These are phyloP conservation scores for Trogon melanurus DNA, from an alignment of 2,113 vertebrate species.

Conservation along the genomic window DNA sequence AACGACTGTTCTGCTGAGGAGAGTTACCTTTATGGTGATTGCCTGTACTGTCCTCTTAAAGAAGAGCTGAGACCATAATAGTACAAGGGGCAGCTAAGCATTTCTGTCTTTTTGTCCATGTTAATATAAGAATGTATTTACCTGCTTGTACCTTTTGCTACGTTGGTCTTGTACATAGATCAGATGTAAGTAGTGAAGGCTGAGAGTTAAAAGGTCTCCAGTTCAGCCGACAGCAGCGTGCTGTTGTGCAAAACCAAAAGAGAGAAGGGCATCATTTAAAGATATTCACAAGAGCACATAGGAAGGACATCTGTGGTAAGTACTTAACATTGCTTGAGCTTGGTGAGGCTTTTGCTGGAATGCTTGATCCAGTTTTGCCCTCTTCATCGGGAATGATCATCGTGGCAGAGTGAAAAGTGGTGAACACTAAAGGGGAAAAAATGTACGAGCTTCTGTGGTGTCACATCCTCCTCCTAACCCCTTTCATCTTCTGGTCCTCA, in stretches of 20 bases:
- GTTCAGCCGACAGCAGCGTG: background rate
- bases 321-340: background rate
- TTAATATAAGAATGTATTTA: background rate
- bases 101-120: background rate
- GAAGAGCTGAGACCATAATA: background rate
- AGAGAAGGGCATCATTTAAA: background rate
- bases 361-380: background rate
- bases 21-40: background rate
- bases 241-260: background rate
- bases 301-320: background rate
- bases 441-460: background rate
- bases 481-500: background rate
- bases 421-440: background rate
- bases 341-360: background rate
- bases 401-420: background rate
- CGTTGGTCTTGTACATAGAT: background rate
- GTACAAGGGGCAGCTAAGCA: background rate
- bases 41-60: background rate
- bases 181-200: background rate
- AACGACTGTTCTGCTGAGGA: background rate
- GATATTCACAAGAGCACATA: background rate
- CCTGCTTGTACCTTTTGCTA: background rate
- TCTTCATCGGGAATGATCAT: background rate
- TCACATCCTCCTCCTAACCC: background rate
- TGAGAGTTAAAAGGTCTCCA: background rate